phyloP scores from a whole-genome alignment of 2,113 vertebrate species.

The Piprites chloris region DNA sequence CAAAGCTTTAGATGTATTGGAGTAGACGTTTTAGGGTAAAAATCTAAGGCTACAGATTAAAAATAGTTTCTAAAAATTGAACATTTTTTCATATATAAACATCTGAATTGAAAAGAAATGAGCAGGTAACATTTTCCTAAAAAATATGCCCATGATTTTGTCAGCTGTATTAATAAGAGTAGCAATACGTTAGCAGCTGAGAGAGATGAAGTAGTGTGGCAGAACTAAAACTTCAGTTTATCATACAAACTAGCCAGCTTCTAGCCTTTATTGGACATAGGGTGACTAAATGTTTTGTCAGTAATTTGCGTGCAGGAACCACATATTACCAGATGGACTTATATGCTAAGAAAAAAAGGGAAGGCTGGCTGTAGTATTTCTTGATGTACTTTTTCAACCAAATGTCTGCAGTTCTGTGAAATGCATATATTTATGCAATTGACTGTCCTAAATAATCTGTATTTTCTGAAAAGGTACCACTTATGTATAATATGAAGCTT shows the following conservation, averaged over 20 bases:
- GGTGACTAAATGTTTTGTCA: not conserved
- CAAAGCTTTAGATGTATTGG: not conserved
- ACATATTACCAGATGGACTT: fast-evolving
- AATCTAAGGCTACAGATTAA: not conserved
- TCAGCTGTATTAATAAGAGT: not conserved
- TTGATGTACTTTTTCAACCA: not conserved
- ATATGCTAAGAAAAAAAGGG: not conserved
- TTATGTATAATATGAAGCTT: not conserved
- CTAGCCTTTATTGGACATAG: not conserved
- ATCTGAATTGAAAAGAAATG: not conserved
- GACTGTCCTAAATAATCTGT: not conserved
- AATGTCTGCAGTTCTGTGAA: not conserved
- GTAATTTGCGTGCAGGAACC: fast-evolving
- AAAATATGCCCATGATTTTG: not conserved
- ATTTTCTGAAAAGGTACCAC: not conserved
- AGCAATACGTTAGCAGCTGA: not conserved
- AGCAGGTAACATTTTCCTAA: not conserved
- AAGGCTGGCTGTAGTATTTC: not conserved
- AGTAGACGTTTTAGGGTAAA: not conserved
- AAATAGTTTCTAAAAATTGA: not conserved
- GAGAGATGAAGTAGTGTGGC: not conserved
- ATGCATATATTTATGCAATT: not conserved
- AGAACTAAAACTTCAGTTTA: not conserved
- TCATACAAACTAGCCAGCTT: not conserved
- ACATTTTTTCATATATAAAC: not conserved